Evolutionary conservation across 2,797 vertebrate species (phyloP), one percentile per base, ranked within the genome.

Genomic region (Anisognathus igniventris): DNA sequence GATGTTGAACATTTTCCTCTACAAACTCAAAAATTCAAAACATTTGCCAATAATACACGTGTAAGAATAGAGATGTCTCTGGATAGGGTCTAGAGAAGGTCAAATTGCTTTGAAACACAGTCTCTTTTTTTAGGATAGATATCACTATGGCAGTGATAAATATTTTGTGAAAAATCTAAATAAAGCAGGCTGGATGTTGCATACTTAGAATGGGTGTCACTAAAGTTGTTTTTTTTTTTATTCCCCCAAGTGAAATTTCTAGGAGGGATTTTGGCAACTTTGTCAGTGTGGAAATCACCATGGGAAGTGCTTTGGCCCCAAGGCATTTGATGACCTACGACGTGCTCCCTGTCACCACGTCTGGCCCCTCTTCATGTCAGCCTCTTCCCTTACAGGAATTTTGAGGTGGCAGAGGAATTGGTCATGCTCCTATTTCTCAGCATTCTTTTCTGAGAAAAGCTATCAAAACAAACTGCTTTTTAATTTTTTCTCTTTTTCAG

Each of bases 141-240:
- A 96, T 96, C 92, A 88, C 96, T 95, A 96, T 96, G 96, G 95
- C 56, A 96, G 79, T 95, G 92, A 95, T 96, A 96, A 96, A 96
- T 94, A 96, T 95, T 96, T 95, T 90, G 88, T 83, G 72, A 95
- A 96, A 96, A 96, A 58, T 78, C 92, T 96, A 96, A 96, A 96
- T 94, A 96, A 93, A 92, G 44, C 83, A 92, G 73, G 58, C 70
- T 95, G 35, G 62, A 93, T 56, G 73, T 62, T 91, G 66, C 76
- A 75, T 91, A 15, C 76, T 92, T 76, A 81, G 37, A 93, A 90
- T 0, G 50, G 17, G 90, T 91, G 73, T 86, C 88, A 73, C 65
- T 86, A 40, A 31, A 78, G 58, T 15, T 22, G 33, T 0, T 7
- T 8, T 15, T 8, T 15, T 57, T 37, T 35, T 22, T 20, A 31